Conservation (phyloP, 2,888 invertebrate genomes). For the Melipona beecheii region DNA sequence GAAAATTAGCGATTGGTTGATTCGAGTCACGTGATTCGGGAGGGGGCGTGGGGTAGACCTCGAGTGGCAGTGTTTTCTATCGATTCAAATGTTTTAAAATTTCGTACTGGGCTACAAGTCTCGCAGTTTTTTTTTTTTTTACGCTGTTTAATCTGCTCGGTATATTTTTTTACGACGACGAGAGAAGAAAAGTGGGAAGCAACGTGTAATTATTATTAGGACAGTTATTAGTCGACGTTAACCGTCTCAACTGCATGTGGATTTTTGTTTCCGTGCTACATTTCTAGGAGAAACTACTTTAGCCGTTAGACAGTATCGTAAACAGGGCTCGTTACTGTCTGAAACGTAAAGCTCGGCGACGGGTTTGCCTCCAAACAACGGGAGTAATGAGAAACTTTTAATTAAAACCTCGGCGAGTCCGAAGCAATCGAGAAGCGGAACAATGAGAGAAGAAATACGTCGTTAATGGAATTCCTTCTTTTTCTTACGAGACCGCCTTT, state of each 20-base stretch:
- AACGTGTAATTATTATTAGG: constrained; percentile 61
- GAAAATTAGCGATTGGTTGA: too few relatives aligned
- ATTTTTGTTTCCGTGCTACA: constrained; percentile 45
- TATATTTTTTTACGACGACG: neutral
- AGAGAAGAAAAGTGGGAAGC: constrained; percentile 14
- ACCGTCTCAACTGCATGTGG: constrained; percentile 36
- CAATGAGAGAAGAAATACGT: constrained; percentile 75
- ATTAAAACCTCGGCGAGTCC: constrained; percentile 78
- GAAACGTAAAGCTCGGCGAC: constrained; percentile 71
- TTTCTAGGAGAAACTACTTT: constrained; percentile 51
- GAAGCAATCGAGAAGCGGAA: constrained; percentile 70
- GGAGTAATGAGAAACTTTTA: constrained; percentile 81
- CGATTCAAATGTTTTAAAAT: too few relatives aligned
- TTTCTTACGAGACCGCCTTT: constrained; percentile 61
- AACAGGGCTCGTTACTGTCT: constrained; percentile 76
- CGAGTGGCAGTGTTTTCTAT: too few relatives aligned
- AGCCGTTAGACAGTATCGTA: constrained; percentile 71
- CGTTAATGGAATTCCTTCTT: constrained; percentile 73
- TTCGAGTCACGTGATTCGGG: too few relatives aligned
- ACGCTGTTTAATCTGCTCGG: constrained; percentile 54
- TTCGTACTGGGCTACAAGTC: too few relatives aligned
- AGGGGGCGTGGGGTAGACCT: too few relatives aligned
- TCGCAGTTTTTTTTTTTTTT: constrained; percentile 30
- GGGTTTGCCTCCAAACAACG: constrained; percentile 75
- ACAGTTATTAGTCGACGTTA: constrained; percentile 30